Percentiles rank a stretch among this genome's conserved stretches.
Evolutionary conservation across 2,797 vertebrate species (phyloP).

Genomic region (Oreonectes daqikongensis): DNA sequence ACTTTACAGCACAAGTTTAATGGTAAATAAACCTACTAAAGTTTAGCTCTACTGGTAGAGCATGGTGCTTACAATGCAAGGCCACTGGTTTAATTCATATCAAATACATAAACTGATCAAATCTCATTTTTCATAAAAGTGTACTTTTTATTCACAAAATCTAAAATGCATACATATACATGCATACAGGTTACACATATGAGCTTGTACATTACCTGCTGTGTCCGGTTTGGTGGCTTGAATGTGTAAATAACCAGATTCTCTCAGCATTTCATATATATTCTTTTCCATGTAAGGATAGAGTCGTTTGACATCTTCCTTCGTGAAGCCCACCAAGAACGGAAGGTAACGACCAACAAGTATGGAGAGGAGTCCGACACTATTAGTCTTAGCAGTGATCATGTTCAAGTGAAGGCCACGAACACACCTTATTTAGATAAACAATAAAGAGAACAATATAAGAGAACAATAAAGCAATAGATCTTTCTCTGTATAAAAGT

Average conservation of each 20-base stretch:
- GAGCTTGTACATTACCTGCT: constrained; percentile 77
- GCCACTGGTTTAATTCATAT: too few relatives aligned
- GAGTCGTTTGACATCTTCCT: constrained; percentile 76
- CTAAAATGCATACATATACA: too few relatives aligned
- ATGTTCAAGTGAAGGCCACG: constrained; percentile 86
- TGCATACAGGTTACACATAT: not conserved
- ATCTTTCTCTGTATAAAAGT: not conserved
- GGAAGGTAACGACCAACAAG: constrained; percentile 84
- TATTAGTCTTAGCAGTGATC: rapidly evolving
- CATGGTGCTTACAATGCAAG: too few relatives aligned
- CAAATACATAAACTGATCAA: not conserved
- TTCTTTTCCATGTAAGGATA: constrained; percentile 85
- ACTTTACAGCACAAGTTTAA: too few relatives aligned
- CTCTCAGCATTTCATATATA: constrained; percentile 72
- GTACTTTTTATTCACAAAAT: too few relatives aligned
- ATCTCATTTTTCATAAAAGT: too few relatives aligned
- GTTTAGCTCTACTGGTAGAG: too few relatives aligned
- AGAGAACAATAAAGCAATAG: not conserved
- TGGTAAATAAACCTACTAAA: too few relatives aligned
- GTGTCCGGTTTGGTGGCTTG: constrained; percentile 91
- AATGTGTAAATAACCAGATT: constrained; percentile 86
- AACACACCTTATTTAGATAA: constrained; percentile 72
- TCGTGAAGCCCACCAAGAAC: constrained; percentile 82
- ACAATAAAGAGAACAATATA: not conserved
- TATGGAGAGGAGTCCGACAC: constrained; percentile 67